A percentile compares a stretch with the other conserved stretches of the same genome.
These are phyloP conservation scores for Tachina grossa DNA, from an alignment of 2,888 invertebrate species.

Conservation along the genomic window DNA sequence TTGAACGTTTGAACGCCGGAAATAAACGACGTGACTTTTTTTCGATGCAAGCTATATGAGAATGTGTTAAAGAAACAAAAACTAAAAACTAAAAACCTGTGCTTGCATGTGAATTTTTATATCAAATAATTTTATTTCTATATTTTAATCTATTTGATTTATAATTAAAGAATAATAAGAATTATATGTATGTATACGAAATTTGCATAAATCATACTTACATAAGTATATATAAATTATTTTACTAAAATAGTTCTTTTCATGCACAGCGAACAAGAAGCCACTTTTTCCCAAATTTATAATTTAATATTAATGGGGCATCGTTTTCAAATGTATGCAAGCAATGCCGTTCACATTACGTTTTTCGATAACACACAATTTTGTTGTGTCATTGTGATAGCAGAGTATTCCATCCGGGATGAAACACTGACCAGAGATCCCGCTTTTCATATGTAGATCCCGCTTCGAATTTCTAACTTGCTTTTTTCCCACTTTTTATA, in stretches of 20 bases:
- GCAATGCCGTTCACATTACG: no score
- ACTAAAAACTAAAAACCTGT: conserved; percentile 10
- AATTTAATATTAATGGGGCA: no score
- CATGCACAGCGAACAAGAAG: no score
- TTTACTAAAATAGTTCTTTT: conserved; percentile 18
- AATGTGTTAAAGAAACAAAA: conserved; percentile 14
- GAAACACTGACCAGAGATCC: no score
- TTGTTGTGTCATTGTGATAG: no score
- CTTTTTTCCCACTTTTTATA: no score
- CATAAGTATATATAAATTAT: not conserved
- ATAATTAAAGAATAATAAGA: conserved; percentile 40
- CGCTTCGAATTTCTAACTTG: no score
- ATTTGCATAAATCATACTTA: conserved; percentile 10
- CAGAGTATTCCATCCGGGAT: no score
- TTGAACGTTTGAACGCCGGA: conserved; percentile 76
- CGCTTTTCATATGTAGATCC: no score
- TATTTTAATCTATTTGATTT: conserved; percentile 41
- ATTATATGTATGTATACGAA: conserved; percentile 15
- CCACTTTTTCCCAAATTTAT: no score
- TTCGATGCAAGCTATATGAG: conserved; percentile 67
- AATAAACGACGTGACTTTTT: conserved; percentile 82
- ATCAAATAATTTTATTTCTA: conserved; percentile 47
- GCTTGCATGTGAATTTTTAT: conserved; percentile 47
- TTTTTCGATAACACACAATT: no score
- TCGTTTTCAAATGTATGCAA: no score